A percentile compares a stretch with the other conserved stretches of the same genome.
These are phyloP conservation scores for Papilio xuthus DNA, from an alignment of 1,140 invertebrate genomes.

Conservation along the genomic window DNA sequence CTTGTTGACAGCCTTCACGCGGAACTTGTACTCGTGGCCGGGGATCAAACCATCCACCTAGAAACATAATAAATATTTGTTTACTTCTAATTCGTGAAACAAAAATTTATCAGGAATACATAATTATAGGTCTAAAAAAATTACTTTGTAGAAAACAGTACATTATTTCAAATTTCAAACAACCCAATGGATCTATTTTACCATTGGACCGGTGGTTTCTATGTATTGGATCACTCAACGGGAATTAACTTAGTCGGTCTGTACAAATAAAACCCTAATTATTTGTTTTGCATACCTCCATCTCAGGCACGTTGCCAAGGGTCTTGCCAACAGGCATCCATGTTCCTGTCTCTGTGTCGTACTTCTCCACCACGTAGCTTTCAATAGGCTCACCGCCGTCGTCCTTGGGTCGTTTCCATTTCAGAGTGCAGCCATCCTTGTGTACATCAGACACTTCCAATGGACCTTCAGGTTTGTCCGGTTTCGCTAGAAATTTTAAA, in stretches of 20 bases:
- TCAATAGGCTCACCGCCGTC: conserved; percentile 98
- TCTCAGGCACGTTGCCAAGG: conserved; percentile 88
- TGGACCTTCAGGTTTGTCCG: conserved; percentile 96
- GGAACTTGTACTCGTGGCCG: conserved; percentile 98
- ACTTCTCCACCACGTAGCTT: conserved; percentile 97
- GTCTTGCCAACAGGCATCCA: conserved; percentile 95
- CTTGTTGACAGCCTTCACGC: conserved; percentile 98
- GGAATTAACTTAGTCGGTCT: no score
- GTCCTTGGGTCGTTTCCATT: conserved; percentile 99
- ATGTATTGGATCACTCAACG: no score
- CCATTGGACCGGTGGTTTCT: no score
- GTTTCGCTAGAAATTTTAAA: conserved; percentile 87
- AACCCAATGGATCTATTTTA: no score
- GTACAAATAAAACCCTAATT: no score
- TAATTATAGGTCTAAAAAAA: no score
- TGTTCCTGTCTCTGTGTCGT: conserved; percentile 93
- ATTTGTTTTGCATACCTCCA: conserved; percentile 81
- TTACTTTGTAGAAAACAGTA: no score
- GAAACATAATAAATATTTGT: not conserved
- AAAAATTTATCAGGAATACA: not conserved
- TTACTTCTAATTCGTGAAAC: not conserved
- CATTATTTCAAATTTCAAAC: no score
- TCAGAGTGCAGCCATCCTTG: conserved; percentile 97
- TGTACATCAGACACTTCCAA: conserved; percentile 96
- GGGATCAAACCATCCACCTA: conserved; percentile 92